Evolutionary conservation across 92 coral and sea anemone genomes (phyloP), one percentile per base, ranked within the genome.

Genomic region (Actinernus sp.): DNA sequence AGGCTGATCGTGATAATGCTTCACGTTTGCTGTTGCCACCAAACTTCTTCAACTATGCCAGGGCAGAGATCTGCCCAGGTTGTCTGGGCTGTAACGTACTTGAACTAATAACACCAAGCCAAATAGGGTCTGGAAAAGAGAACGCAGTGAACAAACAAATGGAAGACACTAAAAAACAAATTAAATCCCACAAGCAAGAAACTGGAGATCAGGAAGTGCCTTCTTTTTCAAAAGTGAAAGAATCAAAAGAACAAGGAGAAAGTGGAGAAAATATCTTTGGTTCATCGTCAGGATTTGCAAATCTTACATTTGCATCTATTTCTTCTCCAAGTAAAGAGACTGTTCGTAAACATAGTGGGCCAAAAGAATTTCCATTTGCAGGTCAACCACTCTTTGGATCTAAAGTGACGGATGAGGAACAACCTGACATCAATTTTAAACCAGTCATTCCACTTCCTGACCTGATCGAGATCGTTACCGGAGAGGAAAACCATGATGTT

Each of bases 371-470:
- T 71, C 73, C 80, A n/a, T 79, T 73, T 51, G 87, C 89, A 6
- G 97, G 99, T 34, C 62, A 55, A 32, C 91, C 83, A 66, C 67
- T 95, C 13, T 95, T 95, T 65, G 84, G 80, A 61, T 66, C 76
- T 51, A 71, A 63, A 27, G 71, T 36, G 22, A 56, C 47, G 32
- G 69, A 53, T 23, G 79, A 64, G 47, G 55, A 72, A 20, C 75
- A 67, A 1, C 90, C 66, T 32, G 84, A 83, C 29, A 65, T 87
- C 26, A 58, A 90, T 43, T 91, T 95, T 45, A 88, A 91, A 61
- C 97, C 99, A 31, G 57, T 95, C 21, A 76, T 95, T 14, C 75
- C 99, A 24, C 97, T 95, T 22, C 97, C 99, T 21, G 92, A 76
- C 13, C 68, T 83, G 22, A 76, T 87, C 52, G 63, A 95, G 31